These are phyloP conservation scores for Lithobates sylvaticus DNA, from an alignment of 2,797 vertebrate species.

Conservation along the genomic window DNA sequence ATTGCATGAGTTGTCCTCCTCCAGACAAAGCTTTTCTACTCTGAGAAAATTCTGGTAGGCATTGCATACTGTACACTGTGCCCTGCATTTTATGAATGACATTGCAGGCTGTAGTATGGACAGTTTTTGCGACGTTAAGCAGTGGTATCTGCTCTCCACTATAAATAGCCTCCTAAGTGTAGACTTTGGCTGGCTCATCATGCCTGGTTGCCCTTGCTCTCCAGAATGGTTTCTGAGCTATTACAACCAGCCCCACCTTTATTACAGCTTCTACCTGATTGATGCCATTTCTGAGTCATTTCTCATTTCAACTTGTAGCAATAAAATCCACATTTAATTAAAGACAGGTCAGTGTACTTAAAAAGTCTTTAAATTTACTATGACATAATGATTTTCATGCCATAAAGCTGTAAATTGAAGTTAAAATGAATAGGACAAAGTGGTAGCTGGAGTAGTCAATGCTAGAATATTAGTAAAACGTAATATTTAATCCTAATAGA, in stretches of 20 bases:
- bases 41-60: too few relatives aligned
- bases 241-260: neutral
- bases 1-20: too few relatives aligned
- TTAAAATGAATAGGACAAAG: constrained; percentile 38
- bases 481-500: constrained; percentile 28
- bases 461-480: constrained; percentile 2
- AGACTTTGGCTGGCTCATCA: neutral
- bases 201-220: constrained; percentile 8
- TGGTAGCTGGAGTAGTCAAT: constrained; percentile 9
- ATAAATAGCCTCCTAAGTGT: too few relatives aligned
- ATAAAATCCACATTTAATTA: constrained; percentile 61
- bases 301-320: constrained; percentile 46
- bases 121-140: too few relatives aligned
- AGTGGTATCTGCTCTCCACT: too few relatives aligned
- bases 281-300: constrained; percentile 58
- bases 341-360: constrained; percentile 61
- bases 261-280: constrained; percentile 36
- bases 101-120: too few relatives aligned
- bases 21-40: too few relatives aligned
- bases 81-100: too few relatives aligned
- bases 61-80: too few relatives aligned
- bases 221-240: neutral
- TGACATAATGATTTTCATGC: constrained; percentile 56
- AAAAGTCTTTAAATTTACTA: constrained; percentile 62
- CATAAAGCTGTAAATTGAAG: constrained; percentile 48